phyloP scores from a whole-genome alignment of 2,797 vertebrate genomes.

The Arremon aurantiirostris region DNA sequence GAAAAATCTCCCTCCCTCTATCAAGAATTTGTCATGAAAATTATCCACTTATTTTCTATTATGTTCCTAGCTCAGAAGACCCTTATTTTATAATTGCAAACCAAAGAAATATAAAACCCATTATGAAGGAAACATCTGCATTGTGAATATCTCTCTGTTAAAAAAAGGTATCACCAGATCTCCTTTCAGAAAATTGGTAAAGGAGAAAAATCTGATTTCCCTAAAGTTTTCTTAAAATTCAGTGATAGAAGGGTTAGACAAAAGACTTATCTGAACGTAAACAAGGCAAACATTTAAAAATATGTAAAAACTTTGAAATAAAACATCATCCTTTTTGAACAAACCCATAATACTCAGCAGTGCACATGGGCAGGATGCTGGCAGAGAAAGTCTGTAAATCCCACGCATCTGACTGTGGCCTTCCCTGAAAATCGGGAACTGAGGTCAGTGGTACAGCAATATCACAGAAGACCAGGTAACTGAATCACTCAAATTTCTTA shows the following conservation, averaged over 20 bases:
- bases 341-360: not conserved
- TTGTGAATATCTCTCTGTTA: not conserved
- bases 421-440: not conserved
- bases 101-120: not conserved
- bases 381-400: not conserved
- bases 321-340: not conserved
- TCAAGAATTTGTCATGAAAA: not conserved
- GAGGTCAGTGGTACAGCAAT: accelerated
- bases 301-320: not conserved
- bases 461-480: not conserved
- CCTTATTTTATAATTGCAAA: not conserved
- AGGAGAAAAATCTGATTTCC: not conserved
- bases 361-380: not conserved
- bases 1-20: not conserved
- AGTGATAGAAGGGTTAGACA: not conserved
- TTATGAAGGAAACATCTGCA: not conserved
- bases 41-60: not conserved
- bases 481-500: not conserved
- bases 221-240: not conserved
- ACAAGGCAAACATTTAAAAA: not conserved
- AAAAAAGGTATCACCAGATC: not conserved
- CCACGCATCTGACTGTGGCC: accelerated
- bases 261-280: not conserved
- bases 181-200: not conserved
- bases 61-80: not conserved